Base-by-base conservation (phyloP, 1,140 invertebrate species). In the Brachionus sp. region DNA sequence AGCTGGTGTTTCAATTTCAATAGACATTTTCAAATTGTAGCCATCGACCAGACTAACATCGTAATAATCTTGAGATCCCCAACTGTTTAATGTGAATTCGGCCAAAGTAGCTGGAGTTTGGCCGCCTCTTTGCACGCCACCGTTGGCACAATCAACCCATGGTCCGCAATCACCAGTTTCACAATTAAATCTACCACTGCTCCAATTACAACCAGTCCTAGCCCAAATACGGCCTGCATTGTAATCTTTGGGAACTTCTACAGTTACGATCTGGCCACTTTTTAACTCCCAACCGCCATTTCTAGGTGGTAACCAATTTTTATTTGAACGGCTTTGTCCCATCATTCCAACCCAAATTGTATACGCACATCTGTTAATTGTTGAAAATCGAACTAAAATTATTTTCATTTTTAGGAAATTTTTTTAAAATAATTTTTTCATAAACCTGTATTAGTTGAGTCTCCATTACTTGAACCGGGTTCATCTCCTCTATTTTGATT, bases 41-140 rank as follows among this genome's bases (percentile, higher is more conserved):
- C 73, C 73, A 77, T 77, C 73, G 7, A 77, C 73, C 5, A 50
- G 6, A 50, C 42, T 50, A 29, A 77, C 23, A 77, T 77, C 73
- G 50, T 77, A 77, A 16, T 25, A 77, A 53, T 77, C 73, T 33
- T 46, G 44, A 53, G 10, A 12, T n/a, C 73, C 73, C 9, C 10
- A 12, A 16, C 73, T 42, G 50, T 77, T 50, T 33, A 77, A 19
- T 5, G 73, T 77, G n/a, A 77, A 77, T 53, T 77, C 44, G 19
- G 73, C 73, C 5, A 77, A 29, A 53, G 73, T 77, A 33, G 73
- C 73, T 53, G 73, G 73, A n/a, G 73, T 46, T 53, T 77, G 73
- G 29, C 73, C 73, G 42, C 70, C 70, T 16, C 44, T 25, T 77
- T 77, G 42, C 25, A 77, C 25, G 23, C 70, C 70, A 19, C 70